phyloP scores from a whole-genome alignment of 2,113 vertebrate genomes.

The Trochalopteron elliotii region DNA sequence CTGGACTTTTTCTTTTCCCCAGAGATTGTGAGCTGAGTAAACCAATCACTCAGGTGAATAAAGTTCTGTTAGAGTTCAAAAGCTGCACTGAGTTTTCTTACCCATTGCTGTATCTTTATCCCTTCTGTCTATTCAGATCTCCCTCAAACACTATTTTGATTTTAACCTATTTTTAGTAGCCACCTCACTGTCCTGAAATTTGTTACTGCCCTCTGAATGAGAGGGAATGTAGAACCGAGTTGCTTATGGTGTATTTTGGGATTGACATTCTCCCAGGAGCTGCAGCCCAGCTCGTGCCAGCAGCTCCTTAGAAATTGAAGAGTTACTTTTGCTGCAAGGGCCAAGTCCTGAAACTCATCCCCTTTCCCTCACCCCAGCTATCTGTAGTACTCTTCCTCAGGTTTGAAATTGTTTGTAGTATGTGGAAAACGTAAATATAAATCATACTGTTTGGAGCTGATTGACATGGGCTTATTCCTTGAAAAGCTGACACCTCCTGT shows the following conservation, averaged over 20 bases:
- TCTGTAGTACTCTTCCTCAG: neutral
- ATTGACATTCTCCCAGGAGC: neutral
- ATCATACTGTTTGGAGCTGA: neutral
- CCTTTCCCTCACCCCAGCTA: neutral
- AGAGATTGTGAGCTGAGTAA: neutral
- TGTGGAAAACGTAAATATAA: neutral
- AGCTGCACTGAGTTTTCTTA: neutral
- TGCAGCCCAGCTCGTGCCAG: neutral
- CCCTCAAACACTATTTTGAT: neutral
- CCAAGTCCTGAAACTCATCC: neutral
- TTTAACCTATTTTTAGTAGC: neutral
- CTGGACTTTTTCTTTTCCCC: neutral
- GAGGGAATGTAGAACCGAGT: neutral
- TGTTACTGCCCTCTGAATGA: neutral
- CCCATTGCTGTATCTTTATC: neutral
- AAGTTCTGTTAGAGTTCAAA: neutral
- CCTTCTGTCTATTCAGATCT: neutral
- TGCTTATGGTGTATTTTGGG: neutral
- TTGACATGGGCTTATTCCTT: neutral
- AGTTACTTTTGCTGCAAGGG: neutral
- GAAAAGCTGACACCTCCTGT: neutral
- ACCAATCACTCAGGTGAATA: neutral
- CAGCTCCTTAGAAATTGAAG: neutral
- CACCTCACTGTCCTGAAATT: neutral
- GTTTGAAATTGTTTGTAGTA: neutral